Conservation (phyloP, 1,140 invertebrate species). For the Drosophila trapezifrons region DNA sequence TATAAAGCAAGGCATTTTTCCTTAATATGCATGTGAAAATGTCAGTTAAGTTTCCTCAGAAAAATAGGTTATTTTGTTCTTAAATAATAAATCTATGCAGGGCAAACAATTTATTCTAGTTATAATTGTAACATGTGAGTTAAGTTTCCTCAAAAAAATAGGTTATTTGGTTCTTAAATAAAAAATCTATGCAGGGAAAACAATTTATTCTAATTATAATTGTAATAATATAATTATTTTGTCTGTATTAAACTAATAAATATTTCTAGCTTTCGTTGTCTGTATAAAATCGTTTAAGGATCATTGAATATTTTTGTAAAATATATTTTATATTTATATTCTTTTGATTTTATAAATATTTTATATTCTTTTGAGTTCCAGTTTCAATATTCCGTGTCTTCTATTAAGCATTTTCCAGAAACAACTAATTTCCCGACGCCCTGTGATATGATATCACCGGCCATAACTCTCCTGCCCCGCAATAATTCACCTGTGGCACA, state of each 20-base stretch:
- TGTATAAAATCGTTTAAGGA: background rate
- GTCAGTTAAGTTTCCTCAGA: background rate
- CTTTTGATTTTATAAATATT: too few species aligned
- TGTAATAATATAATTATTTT: too few species aligned
- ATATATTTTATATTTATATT: too few species aligned
- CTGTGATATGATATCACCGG: conserved; percentile 29
- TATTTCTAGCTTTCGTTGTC: background rate
- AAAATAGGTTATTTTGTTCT: background rate
- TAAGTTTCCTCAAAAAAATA: background rate
- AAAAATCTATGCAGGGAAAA: too few species aligned
- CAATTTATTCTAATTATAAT: too few species aligned
- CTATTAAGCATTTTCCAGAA: background rate
- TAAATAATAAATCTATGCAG: too few species aligned
- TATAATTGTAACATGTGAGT: too few species aligned
- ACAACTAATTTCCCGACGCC: background rate
- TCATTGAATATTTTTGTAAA: too few species aligned
- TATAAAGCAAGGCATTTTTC: background rate
- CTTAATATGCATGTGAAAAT: background rate
- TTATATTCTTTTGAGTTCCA: too few species aligned
- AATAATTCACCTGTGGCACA: conserved; percentile 42
- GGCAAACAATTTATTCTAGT: too few species aligned
- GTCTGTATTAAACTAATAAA: too few species aligned
- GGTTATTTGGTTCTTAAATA: background rate
- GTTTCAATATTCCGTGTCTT: too few species aligned
- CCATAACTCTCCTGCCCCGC: conserved; percentile 11